Conservation (phyloP, 2,888 invertebrate genomes). For the Hirudinaria manillensis region DNA sequence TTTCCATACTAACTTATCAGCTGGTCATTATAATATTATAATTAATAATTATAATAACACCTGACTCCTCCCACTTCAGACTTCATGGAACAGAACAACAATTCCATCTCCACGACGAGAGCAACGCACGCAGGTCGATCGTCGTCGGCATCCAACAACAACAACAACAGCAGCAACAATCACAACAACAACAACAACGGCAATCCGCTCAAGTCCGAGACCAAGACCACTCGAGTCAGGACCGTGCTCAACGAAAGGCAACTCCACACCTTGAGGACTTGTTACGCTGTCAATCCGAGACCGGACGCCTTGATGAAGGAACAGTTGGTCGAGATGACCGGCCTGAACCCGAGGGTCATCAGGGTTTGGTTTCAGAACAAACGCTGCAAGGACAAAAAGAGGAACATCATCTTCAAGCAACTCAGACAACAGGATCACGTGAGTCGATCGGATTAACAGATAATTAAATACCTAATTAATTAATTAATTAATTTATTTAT, state of each 20-base stretch:
- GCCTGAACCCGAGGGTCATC: slow-evolving; percentile 91
- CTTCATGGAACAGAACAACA: slow-evolving; percentile 54
- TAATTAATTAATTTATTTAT: too few species aligned
- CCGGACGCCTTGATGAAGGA: slow-evolving; percentile 99
- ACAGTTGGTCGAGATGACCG: slow-evolving; percentile 97
- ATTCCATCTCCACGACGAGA: slow-evolving; percentile 84
- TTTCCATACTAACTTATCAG: too few species aligned
- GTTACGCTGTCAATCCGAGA: slow-evolving; percentile 93
- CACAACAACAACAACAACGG: slow-evolving; percentile 53
- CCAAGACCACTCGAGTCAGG: slow-evolving; percentile 68
- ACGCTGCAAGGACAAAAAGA: slow-evolving; percentile 57
- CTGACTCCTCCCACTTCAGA: background rate
- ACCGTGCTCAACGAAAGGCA: slow-evolving; percentile 98
- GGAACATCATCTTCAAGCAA: slow-evolving; percentile 90
- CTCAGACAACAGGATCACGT: slow-evolving; percentile 85
- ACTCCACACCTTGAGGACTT: slow-evolving; percentile 89
- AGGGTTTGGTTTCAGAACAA: slow-evolving; percentile 91
- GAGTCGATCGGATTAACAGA: too few species aligned
- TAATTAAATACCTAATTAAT: too few species aligned
- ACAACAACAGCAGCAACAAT: slow-evolving; percentile 65
- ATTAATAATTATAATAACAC: too few species aligned
- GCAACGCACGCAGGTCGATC: slow-evolving; percentile 60
- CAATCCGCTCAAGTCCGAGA: slow-evolving; percentile 48
- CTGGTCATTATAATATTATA: too few species aligned
- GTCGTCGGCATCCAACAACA: slow-evolving; percentile 93